Evolutionary conservation across 2,888 invertebrate species (phyloP), one percentile per base, ranked within the genome.

Genomic region (Branchellion lobata): DNA sequence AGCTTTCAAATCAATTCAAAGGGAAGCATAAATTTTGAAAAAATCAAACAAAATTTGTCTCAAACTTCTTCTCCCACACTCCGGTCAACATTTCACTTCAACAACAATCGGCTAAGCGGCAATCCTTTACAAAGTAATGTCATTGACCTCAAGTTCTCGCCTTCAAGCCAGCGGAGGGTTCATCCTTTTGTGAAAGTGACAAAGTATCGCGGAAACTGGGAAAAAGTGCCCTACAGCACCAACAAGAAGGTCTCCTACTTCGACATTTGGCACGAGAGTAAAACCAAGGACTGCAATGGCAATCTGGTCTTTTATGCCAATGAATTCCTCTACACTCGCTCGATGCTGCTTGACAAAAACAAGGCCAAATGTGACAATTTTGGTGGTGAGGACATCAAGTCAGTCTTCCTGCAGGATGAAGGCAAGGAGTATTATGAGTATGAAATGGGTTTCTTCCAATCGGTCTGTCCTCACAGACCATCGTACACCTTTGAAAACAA

Each of bases 391-490:
- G 36, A 73, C 11, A 81, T 84, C 1, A 21, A 80, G 40, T 36
- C 69, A 5, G 84, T 84, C 18, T 34, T 84, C 0, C 82, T 83
- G 71, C 84, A 84, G 65, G 68, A 78, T 0, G 84, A 84, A 77
- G 79, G 81, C 8, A 74, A 61, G 3, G 84, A 84, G 76, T 84
- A 82, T 47, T 82, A 80, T 33, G 74, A 33, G 0, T 83, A 79
- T 51, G 76, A 81, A 11, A 57, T 80, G 36, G 83, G 82, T 3
- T 83, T 82, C 51, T 81, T 83, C 53, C 76, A 80, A 31, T 29
- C 81, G 40, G 36, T 34, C 0, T 83, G 83, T 79, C n/a, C 61
- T 2, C 14, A 40, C 11, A 76, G 82, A 53, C 82, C 81, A 0
- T 47, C 65, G 14, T 83, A 83, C 65, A 80, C 61, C 68, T 83